Base-by-base conservation (phyloP, 2,113 vertebrate genomes). In the Tauraco erythrolophus region DNA sequence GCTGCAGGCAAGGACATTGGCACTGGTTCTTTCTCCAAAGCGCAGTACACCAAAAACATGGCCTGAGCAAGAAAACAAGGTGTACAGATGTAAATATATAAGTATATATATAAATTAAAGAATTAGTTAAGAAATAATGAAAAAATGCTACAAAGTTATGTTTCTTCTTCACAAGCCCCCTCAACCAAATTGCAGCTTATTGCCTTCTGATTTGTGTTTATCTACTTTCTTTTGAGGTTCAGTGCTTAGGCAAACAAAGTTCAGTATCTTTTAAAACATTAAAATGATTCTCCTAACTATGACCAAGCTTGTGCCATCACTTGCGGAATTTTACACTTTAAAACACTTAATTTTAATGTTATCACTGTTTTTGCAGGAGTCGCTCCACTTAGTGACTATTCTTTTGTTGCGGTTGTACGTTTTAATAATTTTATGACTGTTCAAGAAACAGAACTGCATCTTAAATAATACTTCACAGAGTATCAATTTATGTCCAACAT, bases 21-120 rank as follows among this genome's bases (percentile, higher is more conserved):
- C 96, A 99, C 99, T 78, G 99, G 98, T 95, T 99, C 99, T 39
- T 99, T 99, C 96, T 99, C 99, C 97, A 99, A 97, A 70, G 99
- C 99, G 89, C 99, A 99, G 97, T 99, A 99, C 50, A 99, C 99
- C 98, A 99, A 98, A 98, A 99, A 99, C 99, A 99, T 99, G 90
- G 99, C 99, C 99, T 99, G 78, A 84, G 98, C 19, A 96, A 60
- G 57, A 69, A 91, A 92, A 95, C 46, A 66, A 82, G 6, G 35
- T 9, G 7, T 11, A 11, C 43, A 24, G 18, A 69, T 64, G 15
- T 28, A 86, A 88, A 43, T 11, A 39, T 10, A 43, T 35, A 57
- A 19, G 27, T 16, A 56, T 5, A 37, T 5, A 31, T 4, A 19
- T 7, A 33, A 11, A 13, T 39, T 54, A 35, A 78, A 51, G 14